Evolutionary conservation across 1,140 invertebrate genomes (phyloP), one percentile per base, ranked within the genome.

Genomic region (Orussus abietinus): DNA sequence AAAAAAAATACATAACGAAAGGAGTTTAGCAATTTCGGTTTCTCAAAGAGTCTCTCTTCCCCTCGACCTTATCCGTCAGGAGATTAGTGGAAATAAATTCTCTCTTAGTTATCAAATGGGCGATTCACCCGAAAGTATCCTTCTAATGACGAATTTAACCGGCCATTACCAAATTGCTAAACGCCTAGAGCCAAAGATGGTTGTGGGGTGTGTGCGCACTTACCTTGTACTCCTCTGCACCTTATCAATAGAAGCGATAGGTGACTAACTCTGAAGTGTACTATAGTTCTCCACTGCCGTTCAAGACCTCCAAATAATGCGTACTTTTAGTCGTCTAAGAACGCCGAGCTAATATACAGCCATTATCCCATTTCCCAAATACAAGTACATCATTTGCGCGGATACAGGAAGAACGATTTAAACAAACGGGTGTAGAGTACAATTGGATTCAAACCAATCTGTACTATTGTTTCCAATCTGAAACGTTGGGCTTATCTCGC

Each of bases 151-250:
- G 15, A 17, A 25, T 4, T 31, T 31, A n/a, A n/a, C n/a, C n/a
- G n/a, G n/a, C n/a, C n/a, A n/a, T n/a, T 15, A 29, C 44, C 57
- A 67, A 67, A 67, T 68, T 66, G 63, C 68, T 66, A 58, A 57
- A 66, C 56, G 52, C 51, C 47, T 43, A 55, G 57, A 53, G 57
- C 62, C 66, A 72, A 71, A 65, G 66, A 70, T 59, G 68, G 66
- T 72, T 71, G 69, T 71, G 70, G 66, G 52, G 61, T 63, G 55
- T 65, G 57, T 73, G 47, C 28, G 38, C 55, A 71, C 68, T 69
- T 69, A 72, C 65, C 65, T 69, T 48, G 37, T 47, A 31, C 49
- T 34, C 35, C 10, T 29, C 33, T 34, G 45, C 47, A 44, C 40
- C 37, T 17, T 37, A 39, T 25, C 38, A 35, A 9, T 47, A 36